Evolutionary conservation across 2,888 invertebrate genomes (phyloP).

Genomic region (Drosophila mimica): DNA sequence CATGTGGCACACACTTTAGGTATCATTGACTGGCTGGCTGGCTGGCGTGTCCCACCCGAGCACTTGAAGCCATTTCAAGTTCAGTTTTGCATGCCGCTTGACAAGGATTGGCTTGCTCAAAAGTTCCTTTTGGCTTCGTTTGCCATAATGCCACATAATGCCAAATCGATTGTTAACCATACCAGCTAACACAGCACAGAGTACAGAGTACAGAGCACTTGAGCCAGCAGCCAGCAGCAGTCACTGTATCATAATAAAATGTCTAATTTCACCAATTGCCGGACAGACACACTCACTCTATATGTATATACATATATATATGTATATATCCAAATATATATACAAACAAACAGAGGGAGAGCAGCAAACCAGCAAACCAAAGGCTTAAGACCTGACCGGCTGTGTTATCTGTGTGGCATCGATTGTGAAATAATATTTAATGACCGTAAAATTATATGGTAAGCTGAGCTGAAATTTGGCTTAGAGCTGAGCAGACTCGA

Average conservation of each 20-base stretch:
- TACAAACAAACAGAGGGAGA: constrained; percentile 23
- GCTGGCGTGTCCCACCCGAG: constrained; percentile 15
- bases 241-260: constrained; percentile 75
- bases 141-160: constrained; percentile 78
- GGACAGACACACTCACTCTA: constrained; percentile 30
- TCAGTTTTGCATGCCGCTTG: constrained; percentile 65
- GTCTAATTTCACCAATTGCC: constrained; percentile 66
- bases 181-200: constrained; percentile 18
- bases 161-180: constrained; percentile 80
- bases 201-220: constrained; percentile 3
- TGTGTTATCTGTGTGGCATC: constrained; percentile 50
- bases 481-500: neutral
- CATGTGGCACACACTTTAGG: constrained; percentile 35
- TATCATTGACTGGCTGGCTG: constrained; percentile 63
- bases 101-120: constrained; percentile 45
- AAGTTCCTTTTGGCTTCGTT: constrained; percentile 43
- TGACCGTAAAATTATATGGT: constrained; percentile 80
- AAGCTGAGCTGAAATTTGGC: constrained; percentile 55
- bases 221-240: constrained; percentile 13
- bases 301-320: constrained; percentile 5
- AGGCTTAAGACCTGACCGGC: constrained; percentile 48
- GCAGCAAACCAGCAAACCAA: constrained; percentile 46
- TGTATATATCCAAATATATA: neutral
- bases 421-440: constrained; percentile 80
- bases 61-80: constrained; percentile 61